A percentile compares a stretch with the other conserved stretches of the same genome.
Conservation (phyloP, 2,797 vertebrate species). For the Melanogrammus aeglefinus region DNA sequence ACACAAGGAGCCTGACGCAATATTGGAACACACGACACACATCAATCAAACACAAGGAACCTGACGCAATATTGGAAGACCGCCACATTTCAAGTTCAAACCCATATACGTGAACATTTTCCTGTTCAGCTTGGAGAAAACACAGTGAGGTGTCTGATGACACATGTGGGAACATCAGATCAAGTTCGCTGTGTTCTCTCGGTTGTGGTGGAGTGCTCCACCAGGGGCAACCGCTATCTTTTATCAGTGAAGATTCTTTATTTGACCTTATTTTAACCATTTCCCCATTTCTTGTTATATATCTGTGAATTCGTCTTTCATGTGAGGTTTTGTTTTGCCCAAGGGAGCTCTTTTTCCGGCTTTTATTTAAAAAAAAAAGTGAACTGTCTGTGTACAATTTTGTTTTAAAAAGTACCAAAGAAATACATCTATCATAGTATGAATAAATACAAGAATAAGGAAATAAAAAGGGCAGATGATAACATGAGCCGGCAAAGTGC, state of each 20-base stretch:
- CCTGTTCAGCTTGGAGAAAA: not conserved
- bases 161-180: not conserved
- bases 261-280: not conserved
- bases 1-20: not conserved
- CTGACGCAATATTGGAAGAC: not conserved
- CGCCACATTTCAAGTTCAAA: not conserved
- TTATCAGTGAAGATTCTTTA: not conserved
- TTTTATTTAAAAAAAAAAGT: not conserved
- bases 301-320: not conserved
- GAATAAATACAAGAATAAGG: slow-evolving; percentile 41
- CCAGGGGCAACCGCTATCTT: not conserved
- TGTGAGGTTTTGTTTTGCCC: not conserved
- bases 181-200: not conserved
- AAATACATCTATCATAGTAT: slow-evolving; percentile 32
- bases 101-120: not conserved
- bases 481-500: slow-evolving; percentile 21
- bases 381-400: not conserved
- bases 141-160: not conserved
- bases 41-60: not conserved
- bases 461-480: not conserved
- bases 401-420: not conserved
- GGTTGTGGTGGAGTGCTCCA: not conserved
- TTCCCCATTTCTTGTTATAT: not conserved
- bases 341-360: not conserved
- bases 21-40: not conserved